Evolutionary conservation across 1,140 invertebrate genomes (phyloP).

Genomic region (Anastrepha obliqua): DNA sequence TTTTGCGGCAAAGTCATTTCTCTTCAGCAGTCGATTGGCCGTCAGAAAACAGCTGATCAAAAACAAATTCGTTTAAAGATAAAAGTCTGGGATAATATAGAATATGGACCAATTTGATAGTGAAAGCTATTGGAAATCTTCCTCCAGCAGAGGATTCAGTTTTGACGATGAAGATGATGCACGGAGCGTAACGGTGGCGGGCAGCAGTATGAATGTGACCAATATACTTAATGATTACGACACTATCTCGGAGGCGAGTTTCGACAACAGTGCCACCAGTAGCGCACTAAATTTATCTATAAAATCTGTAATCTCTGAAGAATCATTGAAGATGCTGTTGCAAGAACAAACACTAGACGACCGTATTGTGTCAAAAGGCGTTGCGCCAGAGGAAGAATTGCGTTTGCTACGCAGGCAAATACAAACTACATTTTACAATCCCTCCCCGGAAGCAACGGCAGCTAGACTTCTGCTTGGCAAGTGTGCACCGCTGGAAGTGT

Average conservation of each 20-base stretch:
- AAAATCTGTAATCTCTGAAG: conserved; percentile 68
- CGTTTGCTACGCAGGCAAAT: conserved; percentile 65
- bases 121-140: conserved; percentile 72
- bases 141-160: conserved; percentile 69
- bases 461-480: conserved; percentile 76
- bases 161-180: conserved; percentile 71
- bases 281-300: conserved; percentile 65
- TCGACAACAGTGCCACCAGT: conserved; percentile 59
- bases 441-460: conserved; percentile 72
- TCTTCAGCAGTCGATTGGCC: not conserved
- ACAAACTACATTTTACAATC: conserved; percentile 68
- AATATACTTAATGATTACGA: conserved; percentile 68
- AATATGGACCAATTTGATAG: conserved; percentile 61
- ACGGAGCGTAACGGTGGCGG: not conserved
- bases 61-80: not conserved
- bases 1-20: not conserved
- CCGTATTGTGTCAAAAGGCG: conserved; percentile 65
- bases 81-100: too few relatives aligned
- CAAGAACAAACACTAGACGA: conserved; percentile 68
- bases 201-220: conserved; percentile 52
- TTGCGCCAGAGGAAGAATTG: conserved; percentile 67
- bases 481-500: conserved; percentile 75
- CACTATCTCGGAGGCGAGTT: conserved; percentile 69
- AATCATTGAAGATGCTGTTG: conserved; percentile 64
- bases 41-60: conserved; percentile 22